Conservation (phyloP, 2,888 invertebrate species). For the Plemyria rubiginata region DNA sequence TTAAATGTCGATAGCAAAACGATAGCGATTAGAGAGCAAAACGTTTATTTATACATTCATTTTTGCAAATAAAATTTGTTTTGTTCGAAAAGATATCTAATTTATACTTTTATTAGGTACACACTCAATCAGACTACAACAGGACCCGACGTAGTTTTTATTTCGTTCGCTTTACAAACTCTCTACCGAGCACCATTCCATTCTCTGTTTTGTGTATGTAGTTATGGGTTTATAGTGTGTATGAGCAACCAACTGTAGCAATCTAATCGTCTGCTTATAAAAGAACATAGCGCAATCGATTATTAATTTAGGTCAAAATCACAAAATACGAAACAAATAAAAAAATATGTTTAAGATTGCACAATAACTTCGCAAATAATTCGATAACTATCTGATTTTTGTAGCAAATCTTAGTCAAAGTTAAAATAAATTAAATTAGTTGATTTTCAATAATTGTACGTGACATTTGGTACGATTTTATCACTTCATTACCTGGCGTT, state of each 20-base stretch:
- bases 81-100: too few relatives aligned
- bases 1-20: too few relatives aligned
- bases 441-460: background rate
- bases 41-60: background rate
- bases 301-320: background rate
- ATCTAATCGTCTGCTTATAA: conserved; percentile 9
- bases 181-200: too few relatives aligned
- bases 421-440: background rate
- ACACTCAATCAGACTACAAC: too few relatives aligned
- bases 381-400: background rate
- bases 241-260: background rate
- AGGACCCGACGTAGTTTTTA: too few relatives aligned
- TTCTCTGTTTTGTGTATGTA: too few relatives aligned
- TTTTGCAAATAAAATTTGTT: too few relatives aligned
- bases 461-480: conserved; percentile 30
- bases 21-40: background rate
- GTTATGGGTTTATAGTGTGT: too few relatives aligned
- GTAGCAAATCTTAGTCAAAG: background rate
- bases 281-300: conserved; percentile 9
- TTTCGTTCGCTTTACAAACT: too few relatives aligned
- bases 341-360: background rate
- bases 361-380: background rate
- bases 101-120: too few relatives aligned
- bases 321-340: background rate
- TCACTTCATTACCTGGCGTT: conserved; percentile 4